Conservation (phyloP, 2,888 invertebrate species). For the Eugnorisma glareosa region DNA sequence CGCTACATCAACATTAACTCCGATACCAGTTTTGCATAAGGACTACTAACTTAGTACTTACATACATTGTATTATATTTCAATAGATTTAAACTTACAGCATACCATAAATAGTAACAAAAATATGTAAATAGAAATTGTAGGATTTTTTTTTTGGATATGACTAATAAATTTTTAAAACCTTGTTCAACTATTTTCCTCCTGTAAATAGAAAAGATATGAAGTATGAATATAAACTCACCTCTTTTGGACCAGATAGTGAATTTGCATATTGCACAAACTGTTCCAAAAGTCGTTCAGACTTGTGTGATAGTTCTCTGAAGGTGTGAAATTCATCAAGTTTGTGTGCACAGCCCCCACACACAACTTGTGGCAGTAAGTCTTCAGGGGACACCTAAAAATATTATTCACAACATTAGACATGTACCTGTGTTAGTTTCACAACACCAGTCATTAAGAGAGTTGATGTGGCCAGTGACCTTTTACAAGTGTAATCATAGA, state of each 20-base stretch:
- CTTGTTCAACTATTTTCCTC: conserved; percentile 15
- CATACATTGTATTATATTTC: conserved; percentile 45
- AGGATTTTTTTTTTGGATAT: conserved; percentile 52
- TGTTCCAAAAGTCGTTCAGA: conserved; percentile 94
- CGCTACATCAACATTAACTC: conserved; percentile 83
- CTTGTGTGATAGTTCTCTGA: conserved; percentile 94
- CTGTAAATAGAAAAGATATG: not conserved
- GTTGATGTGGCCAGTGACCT: conserved; percentile 87
- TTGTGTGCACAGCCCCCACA: conserved; percentile 94
- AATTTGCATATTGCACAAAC: conserved; percentile 93
- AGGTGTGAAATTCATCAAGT: conserved; percentile 94
- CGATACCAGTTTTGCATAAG: conserved; percentile 82
- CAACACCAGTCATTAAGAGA: conserved; percentile 78
- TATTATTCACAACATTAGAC: conserved; percentile 73
- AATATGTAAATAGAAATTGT: conserved; percentile 69
- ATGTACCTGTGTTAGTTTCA: conserved; percentile 70
- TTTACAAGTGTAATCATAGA: conserved; percentile 86
- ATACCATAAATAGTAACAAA: conserved; percentile 65
- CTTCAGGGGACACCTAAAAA: conserved; percentile 93
- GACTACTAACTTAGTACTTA: conserved; percentile 40
- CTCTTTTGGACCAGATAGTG: conserved; percentile 92
- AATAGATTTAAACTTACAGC: conserved; percentile 57
- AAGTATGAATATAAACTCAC: conserved; percentile 82
- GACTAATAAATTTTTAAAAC: conserved; percentile 47
- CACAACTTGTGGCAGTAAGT: conserved; percentile 94